These are phyloP conservation scores for Allenopithecus nigroviridis DNA, from an alignment of 2,797 vertebrate species.

Conservation along the genomic window DNA sequence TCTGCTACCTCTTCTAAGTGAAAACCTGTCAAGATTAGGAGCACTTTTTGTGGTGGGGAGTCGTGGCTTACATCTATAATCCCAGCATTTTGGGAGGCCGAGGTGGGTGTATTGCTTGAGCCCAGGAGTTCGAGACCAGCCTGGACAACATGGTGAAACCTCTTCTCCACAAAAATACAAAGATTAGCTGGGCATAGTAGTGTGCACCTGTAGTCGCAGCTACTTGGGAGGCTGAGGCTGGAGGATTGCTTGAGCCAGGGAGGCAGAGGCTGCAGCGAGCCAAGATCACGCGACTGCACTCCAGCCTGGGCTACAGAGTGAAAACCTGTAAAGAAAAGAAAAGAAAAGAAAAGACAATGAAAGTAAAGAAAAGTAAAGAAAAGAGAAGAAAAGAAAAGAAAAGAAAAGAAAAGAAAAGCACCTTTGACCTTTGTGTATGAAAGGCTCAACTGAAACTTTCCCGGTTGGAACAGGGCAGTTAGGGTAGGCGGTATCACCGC, in stretches of 20 bases:
- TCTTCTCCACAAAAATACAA: not conserved
- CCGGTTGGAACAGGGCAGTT: not conserved
- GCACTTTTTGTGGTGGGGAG: not conserved
- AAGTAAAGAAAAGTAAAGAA: too few species aligned
- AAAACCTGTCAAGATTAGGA: not conserved
- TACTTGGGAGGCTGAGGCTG: not conserved
- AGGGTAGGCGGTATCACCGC: accelerated
- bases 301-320: not conserved
- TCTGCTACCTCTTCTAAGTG: not conserved
- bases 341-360: too few species aligned
- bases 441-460: not conserved
- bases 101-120: not conserved
- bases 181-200: not conserved
- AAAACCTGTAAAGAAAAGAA: not conserved
- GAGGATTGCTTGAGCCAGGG: not conserved
- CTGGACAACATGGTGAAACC: not conserved
- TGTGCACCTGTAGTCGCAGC: not conserved
- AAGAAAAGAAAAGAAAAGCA: too few species aligned
- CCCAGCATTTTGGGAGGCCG: not conserved
- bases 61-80: not conserved
- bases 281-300: not conserved
- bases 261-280: not conserved
- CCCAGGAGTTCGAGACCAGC: not conserved
- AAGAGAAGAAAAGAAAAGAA: too few species aligned
- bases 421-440: not conserved